Evolutionary conservation across 1,140 invertebrate species (phyloP), one percentile per base, ranked within the genome.

Genomic region (Latrodectus geometricus): DNA sequence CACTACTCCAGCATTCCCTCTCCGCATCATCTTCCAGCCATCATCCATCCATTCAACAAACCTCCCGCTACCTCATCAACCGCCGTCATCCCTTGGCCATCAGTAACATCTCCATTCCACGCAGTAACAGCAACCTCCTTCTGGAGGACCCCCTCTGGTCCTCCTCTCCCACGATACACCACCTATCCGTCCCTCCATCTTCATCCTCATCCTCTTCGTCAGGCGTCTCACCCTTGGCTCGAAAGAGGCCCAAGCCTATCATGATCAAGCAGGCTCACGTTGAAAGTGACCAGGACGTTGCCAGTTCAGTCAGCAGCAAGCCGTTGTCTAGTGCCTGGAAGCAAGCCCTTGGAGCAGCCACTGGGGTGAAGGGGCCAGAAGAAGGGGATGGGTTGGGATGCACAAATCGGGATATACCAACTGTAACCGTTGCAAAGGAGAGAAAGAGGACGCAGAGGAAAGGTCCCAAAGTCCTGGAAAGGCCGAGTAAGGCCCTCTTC

Each of bases 401-500:
- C 35, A 4, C 14, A 48, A n/a, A 12, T n/a, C 61, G 14, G 78
- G 17, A 14, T 21, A 88, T 87, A 52, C 88, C 88, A 49, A 92
- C 92, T 75, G 92, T 92, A 74, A 92, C 93, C 78, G 92, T 93
- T 88, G 95, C 95, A 90, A 89, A 90, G 72, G 89, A 89, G 77
- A 83, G 89, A 72, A 92, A 94, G 87, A 94, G 94, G 12, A 93
- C 93, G 65, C 93, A 95, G 85, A 93, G 95, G 17, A 93, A 94
- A 50, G 96, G 94, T 89, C 98, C 96, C 91, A 94, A 94, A 81
- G 95, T 95, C 54, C 95, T 95, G n/a, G 96, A 98, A 92, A 94
- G 97, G 89, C 97, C 97, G 0, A 94, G 94, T 89, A 92, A 97
- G 86, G 97, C 97, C 23, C 93, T 99, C 74, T 97, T 98, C 90